Base-by-base conservation (phyloP, 2,888 invertebrate species). In the Hemicrepidius hirtus region DNA sequence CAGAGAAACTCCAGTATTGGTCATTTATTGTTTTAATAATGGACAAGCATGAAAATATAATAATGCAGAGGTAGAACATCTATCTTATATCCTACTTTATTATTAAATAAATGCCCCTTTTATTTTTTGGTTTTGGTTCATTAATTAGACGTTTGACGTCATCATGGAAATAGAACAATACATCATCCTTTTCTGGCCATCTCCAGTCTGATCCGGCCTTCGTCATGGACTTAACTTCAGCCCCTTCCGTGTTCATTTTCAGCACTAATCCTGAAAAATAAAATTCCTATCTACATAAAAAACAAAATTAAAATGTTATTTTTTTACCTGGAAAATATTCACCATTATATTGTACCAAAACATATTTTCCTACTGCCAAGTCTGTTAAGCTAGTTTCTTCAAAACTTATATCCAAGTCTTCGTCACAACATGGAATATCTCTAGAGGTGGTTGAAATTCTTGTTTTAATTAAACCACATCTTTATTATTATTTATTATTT, bases 301-400 rank as follows among this genome's bases (percentile, higher is more conserved):
- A n/a, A n/a, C n/a, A n/a, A n/a, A n/a, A n/a, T n/a, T n/a, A n/a
- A n/a, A n/a, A n/a, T n/a, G n/a, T n/a, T n/a, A n/a, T n/a, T n/a
- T n/a, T n/a, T n/a, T n/a, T 66, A 66, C 55, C 69, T 53, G 44
- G 64, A 20, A 44, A 69, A 64, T 64, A 64, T 0, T 37, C 28
- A 13, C 55, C 21, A 7, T 63, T 53, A 50, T 69, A 69, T 69
- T 20, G 40, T 3, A 50, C 9, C 2, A 69, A 63, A 6, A 53
- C 69, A 37, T 50, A 64, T 20, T 63, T 32, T 50, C 69, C 63
- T 50, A 62, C 35, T 12, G 1, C 16, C 20, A 69, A 18, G 18
- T 5, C n/a, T n/a, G n/a, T 28, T 3, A 70, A 20, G 21, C 32
- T 16, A n/a, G n/a, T n/a, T 63, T 69, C 62, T 1, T 2, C 4